A percentile compares a stretch with the other conserved stretches of the same genome.
phyloP scores from a whole-genome alignment of 1,140 invertebrate species.

The Scaptomyza montana region DNA sequence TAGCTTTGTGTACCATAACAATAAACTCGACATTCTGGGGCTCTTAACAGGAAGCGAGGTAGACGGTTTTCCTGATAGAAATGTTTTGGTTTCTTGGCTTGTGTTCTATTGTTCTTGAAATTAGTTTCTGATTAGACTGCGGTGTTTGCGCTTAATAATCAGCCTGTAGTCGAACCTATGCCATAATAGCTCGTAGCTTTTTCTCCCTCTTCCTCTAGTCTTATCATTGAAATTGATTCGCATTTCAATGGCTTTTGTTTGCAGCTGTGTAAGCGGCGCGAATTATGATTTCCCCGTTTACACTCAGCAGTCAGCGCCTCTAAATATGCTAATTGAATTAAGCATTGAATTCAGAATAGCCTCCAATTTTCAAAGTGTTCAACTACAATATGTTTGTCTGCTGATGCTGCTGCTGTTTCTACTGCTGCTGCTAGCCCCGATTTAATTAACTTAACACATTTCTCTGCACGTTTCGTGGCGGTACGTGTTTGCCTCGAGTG shows the following conservation, averaged over 20 bases:
- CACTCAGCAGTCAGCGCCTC: not conserved
- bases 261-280: conserved; percentile 12
- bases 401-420: conserved; percentile 8
- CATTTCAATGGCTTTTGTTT: conserved; percentile 40
- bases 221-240: conserved; percentile 1
- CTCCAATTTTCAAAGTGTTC: not conserved
- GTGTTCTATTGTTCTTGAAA: conserved; percentile 47
- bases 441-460: conserved; percentile 56
- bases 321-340: conserved; percentile 34
- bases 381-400: conserved; percentile 6
- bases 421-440: not conserved
- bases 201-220: not conserved
- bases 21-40: not conserved
- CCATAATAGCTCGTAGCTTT: conserved; percentile 3
- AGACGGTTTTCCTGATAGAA: not conserved
- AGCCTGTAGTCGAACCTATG: not conserved
- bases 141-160: conserved; percentile 16
- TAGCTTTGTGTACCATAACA: not conserved
- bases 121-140: conserved; percentile 54
- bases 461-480: conserved; percentile 49
- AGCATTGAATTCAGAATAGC: conserved; percentile 6
- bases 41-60: not conserved
- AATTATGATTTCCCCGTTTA: conserved; percentile 40
- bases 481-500: conserved; percentile 45
- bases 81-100: not conserved